Base-by-base conservation (phyloP, 2,113 vertebrate genomes). In the Casuarius casuarius region DNA sequence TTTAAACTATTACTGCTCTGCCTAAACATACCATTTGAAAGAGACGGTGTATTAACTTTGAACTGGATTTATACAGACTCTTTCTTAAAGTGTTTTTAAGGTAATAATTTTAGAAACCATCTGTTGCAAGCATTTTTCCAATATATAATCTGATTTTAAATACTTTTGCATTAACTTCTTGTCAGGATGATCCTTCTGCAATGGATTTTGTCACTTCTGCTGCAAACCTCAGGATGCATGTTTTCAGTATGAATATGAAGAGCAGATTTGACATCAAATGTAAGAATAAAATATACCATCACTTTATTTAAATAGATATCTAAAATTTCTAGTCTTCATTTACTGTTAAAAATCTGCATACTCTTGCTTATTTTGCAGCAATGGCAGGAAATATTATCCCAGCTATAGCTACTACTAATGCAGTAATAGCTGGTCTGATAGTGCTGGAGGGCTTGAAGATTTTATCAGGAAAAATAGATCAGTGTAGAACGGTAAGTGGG, bases 301-400 rank as follows among this genome's bases (percentile, higher is more conserved):
- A 10, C 15, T 92, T 75, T 92, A 42, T 83, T 71, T 67, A 59
- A 86, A 28, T 75, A 26, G 29, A 31, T 58, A 58, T 48, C 19
- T 72, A 23, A 73, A 19, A 48, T 25, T 48, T 33, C 10, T 89
- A 8, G 3, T 59, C 84, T 88, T 44, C 4, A 28, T 54, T 21
- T 84, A 17, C 66, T 81, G 20, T 80, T 95, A 94, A 95, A 75
- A 87, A 90, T 49, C 25, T 91, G 21, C 28, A 6, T 83, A 8
- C 25, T 96, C 31, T 77, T 93, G 20, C 22, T 96, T 97, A 10
- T 93, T 95, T 97, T 96, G n/a, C 96, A 99, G 99, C 99, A 73
- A 99, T 99, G 99, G 99, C 99, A 23, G 99, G 99, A 29, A 99
- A 99, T 97, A 99, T 99, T 87, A 99, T 99, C 93, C 99, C 99